Percentiles rank a stretch among this genome's conserved stretches.
These are phyloP conservation scores for Plecotus auritus DNA, from an alignment of 2,113 vertebrate genomes.

Conservation along the genomic window DNA sequence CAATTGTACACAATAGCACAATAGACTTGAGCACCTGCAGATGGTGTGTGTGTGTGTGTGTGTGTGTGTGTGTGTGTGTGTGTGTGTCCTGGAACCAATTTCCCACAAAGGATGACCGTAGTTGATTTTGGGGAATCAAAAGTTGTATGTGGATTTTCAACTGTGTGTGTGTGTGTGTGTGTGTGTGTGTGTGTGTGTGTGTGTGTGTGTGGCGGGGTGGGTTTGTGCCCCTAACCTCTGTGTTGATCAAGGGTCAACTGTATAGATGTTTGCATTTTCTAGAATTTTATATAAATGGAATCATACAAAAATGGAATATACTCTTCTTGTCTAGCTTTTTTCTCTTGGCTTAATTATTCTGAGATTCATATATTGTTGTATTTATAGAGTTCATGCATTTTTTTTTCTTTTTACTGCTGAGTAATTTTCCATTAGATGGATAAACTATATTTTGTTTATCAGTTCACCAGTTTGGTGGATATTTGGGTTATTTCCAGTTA, in stretches of 20 bases:
- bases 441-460: neutral
- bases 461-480: neutral
- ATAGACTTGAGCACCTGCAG: neutral
- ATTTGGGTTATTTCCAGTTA: constrained; percentile 11
- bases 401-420: neutral
- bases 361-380: neutral
- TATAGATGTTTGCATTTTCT: neutral
- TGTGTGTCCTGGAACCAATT: neutral
- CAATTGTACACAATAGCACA: neutral
- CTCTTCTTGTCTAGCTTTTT: neutral
- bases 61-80: neutral
- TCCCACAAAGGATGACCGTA: neutral
- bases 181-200: too few relatives aligned
- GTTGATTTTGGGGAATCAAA: neutral
- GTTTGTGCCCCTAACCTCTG: neutral
- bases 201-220: too few relatives aligned
- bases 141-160: neutral
- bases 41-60: neutral
- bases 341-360: neutral
- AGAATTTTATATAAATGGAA: constrained; percentile 18
- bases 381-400: constrained; percentile 2
- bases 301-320: neutral
- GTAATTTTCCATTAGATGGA: neutral
- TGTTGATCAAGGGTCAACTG: neutral
- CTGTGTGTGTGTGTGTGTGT: too few relatives aligned